Evolutionary conservation across 2,113 vertebrate species (phyloP), one percentile per base, ranked within the genome.

Genomic region (Leucopsar rothschildi): DNA sequence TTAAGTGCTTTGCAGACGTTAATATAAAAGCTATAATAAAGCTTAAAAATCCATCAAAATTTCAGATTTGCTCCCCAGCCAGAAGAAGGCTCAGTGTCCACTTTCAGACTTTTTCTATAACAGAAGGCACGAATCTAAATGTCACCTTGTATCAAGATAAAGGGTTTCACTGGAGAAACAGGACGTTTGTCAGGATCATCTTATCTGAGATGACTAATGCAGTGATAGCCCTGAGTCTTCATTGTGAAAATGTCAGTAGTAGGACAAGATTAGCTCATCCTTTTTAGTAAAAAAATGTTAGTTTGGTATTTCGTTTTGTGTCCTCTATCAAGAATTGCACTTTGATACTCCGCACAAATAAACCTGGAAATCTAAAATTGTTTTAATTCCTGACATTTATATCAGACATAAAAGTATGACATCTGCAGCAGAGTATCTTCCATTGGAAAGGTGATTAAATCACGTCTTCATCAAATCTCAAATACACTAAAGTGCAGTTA

Each of bases 51-150:
- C 7, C 27, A 35, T 40, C 25, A 17, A 3, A 5, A n/a, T 65
- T 87, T 85, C 70, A 59, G 29, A 53, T 50, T 56, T 65, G 25
- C 14, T 70, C 37, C 42, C 18, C 20, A 37, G 25, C 17, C 66
- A 69, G 37, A 72, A 15, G n/a, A 69, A 79, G 57, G n/a, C n/a
- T 88, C 40, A 24, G 31, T 55, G 59, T 31, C 68, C 76, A 69
- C 64, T 94, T 93, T 39, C 39, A 80, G 88, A 66, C 31, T 63
- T 80, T 31, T 68, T 60, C 63, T 77, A 33, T 55, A 88, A 65
- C 86, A 95, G 82, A 93, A 95, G 59, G 75, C 66, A 95, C 68
- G 83, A 85, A 77, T 90, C 81, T 85, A 89, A 88, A 80, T 25
- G 73, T 86, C 87, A 78, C 47, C 42, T 91, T 80, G 6, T 59